Conservation (phyloP, 2,113 vertebrate species). For the Halichoeres trimaculatus region DNA sequence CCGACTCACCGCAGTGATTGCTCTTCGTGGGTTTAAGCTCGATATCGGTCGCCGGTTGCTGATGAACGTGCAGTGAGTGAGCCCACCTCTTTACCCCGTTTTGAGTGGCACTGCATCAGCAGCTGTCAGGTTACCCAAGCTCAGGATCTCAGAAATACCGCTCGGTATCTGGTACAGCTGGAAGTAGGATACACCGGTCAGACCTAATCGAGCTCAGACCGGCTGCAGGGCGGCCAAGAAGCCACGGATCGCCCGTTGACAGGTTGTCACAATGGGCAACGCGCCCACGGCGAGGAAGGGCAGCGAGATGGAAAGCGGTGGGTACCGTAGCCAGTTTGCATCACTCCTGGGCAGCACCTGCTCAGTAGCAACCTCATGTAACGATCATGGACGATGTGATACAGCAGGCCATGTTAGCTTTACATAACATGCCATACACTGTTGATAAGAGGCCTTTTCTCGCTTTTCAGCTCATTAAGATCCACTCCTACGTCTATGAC, state of each 20-base stretch:
- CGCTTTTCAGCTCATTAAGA: constrained; percentile 15
- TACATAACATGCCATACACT: constrained; percentile 25
- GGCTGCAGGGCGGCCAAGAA: constrained; percentile 65
- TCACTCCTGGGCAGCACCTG: constrained; percentile 35
- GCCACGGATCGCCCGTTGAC: constrained; percentile 72
- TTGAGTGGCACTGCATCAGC: constrained; percentile 56
- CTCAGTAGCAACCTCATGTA: constrained; percentile 5
- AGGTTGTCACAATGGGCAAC: constrained; percentile 91
- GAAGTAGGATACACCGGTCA: constrained; percentile 44
- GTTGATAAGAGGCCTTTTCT: constrained; percentile 36
- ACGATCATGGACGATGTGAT: constrained; percentile 12
- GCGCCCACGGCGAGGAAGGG: constrained; percentile 92
- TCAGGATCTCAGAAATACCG: constrained; percentile 31
- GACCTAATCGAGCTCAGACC: constrained; percentile 51
- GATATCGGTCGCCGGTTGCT: constrained; percentile 10
- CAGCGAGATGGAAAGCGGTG: constrained; percentile 92
- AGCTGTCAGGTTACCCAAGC: constrained; percentile 54
- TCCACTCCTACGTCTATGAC: constrained; percentile 18
- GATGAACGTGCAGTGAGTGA: constrained; percentile 37
- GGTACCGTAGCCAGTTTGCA: constrained; percentile 63
- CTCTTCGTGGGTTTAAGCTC: constrained; percentile 37
- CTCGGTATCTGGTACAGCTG: constrained; percentile 28
- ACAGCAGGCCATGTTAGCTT: constrained; percentile 20
- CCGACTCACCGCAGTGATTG: constrained; percentile 20
- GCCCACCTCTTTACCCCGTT: constrained; percentile 21